Base-by-base conservation (phyloP, 1,140 invertebrate species). In the Diabrotica virgifera region DNA sequence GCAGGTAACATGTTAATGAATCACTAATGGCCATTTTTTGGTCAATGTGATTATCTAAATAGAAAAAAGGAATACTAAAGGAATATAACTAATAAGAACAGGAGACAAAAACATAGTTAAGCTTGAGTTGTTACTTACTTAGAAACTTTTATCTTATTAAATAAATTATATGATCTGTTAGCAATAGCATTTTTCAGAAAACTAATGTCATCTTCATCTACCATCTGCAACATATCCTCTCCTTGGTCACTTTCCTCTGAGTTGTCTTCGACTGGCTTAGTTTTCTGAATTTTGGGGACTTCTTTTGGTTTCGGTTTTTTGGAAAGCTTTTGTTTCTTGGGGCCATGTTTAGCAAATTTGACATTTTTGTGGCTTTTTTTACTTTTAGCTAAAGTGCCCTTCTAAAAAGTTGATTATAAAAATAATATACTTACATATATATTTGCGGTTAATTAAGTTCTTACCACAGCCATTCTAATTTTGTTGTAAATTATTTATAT, bases 171-270 rank as follows among this genome's bases (percentile, higher is more conserved):
- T 54, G 80, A 81, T 65, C 78, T 77, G 54, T 82, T 80, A 3
- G 77, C 73, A 58, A 84, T 80, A 46, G 85, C 81, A 13, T 80
- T 79, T 72, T 83, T 80, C 8, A 90, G 77, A 70, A 87, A 89
- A 59, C 83, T 76, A 59, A 89, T 74, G 74, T 89, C 87, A 10
- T 89, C 87, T 36, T 86, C 78, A 60, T 86, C 84, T 52, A 86
- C 77, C 85, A 86, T 86, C 36, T 85, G 80, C 66, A 89, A 74
- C 80, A 89, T 83, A 74, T 87, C 86, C 51, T 85, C 80, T 24
- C 82, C 86, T 80, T 85, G 81, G 70, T 84, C 83, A 72, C 77
- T 81, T 60, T 77, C 77, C 64, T 82, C 71, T 0, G 60, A 63
- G 50, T 52, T 38, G 9, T 55, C 24, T 6, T 12, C 62, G 14